Conservation (phyloP, 2,113 vertebrate species). For the Camelus bactrianus region DNA sequence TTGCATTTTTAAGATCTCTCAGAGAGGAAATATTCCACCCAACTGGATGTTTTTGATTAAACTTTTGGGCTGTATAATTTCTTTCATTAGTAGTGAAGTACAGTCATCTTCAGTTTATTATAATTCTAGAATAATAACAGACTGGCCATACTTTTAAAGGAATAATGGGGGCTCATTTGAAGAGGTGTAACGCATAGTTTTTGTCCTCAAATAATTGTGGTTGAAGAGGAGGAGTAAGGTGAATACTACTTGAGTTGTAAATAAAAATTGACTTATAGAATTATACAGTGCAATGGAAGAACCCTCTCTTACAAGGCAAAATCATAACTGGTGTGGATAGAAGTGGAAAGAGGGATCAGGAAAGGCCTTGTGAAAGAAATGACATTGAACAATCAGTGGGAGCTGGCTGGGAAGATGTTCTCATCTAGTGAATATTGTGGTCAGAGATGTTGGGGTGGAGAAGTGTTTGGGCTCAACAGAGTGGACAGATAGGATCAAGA, state of each 20-base stretch:
- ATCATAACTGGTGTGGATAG: not conserved
- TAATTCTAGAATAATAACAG: conserved; percentile 32
- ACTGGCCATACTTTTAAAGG: not conserved
- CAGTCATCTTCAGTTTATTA: not conserved
- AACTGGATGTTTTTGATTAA: not conserved
- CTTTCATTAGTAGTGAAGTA: conserved; percentile 46
- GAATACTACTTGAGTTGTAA: not conserved
- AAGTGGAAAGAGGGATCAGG: not conserved
- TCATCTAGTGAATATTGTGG: not conserved
- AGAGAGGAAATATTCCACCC: not conserved
- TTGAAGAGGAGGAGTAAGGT: not conserved
- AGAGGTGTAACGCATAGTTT: not conserved
- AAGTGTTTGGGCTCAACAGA: not conserved
- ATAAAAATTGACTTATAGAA: not conserved
- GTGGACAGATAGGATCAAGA: not conserved
- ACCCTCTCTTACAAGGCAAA: not conserved
- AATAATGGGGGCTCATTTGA: not conserved
- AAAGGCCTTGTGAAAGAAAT: not conserved
- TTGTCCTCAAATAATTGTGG: not conserved
- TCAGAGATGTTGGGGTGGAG: not conserved
- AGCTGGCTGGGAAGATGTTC: not conserved
- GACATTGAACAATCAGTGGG: not conserved
- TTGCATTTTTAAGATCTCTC: conserved; percentile 16
- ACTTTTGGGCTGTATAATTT: conserved; percentile 18
- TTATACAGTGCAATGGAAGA: not conserved